Evolutionary conservation across 2,888 invertebrate genomes (phyloP).

Genomic region (Embidobia sp.): DNA sequence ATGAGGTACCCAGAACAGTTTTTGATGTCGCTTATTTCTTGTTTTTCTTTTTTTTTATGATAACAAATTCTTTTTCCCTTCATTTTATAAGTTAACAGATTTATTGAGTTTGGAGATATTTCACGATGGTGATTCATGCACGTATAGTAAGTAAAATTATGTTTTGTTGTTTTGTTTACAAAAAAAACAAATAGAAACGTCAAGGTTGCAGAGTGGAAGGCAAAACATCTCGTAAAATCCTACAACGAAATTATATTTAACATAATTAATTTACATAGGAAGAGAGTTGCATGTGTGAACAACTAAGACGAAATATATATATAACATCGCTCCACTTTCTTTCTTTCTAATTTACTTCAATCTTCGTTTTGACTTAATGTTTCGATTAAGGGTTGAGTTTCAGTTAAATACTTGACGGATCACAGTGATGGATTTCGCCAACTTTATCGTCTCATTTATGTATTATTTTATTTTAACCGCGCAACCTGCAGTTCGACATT

Average conservation of each 20-base stretch:
- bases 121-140: constrained; percentile 61
- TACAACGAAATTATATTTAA: constrained; percentile 63
- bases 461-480: constrained; percentile 15
- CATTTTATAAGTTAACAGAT: constrained; percentile 42
- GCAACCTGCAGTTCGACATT: constrained; percentile 72
- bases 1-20: constrained; percentile 48
- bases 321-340: constrained; percentile 30
- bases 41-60: constrained; percentile 3
- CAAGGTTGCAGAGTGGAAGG: constrained; percentile 17
- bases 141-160: constrained; percentile 52
- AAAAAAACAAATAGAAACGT: constrained; percentile 1
- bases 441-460: constrained; percentile 6
- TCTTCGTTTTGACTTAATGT: constrained; percentile 5
- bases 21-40: constrained; percentile 52
- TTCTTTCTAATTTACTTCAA: constrained; percentile 6
- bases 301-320: constrained; percentile 51
- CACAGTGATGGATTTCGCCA: constrained; percentile 39
- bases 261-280: constrained; percentile 65
- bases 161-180: constrained; percentile 27
- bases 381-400: constrained; percentile 19
- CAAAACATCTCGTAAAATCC: constrained; percentile 50
- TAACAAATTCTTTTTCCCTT: not conserved
- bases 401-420: constrained; percentile 50
- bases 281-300: constrained; percentile 56
- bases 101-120: constrained; percentile 38